These are phyloP conservation scores for Darevskia mixta DNA, from an alignment of 2,797 vertebrate species.

Conservation along the genomic window DNA sequence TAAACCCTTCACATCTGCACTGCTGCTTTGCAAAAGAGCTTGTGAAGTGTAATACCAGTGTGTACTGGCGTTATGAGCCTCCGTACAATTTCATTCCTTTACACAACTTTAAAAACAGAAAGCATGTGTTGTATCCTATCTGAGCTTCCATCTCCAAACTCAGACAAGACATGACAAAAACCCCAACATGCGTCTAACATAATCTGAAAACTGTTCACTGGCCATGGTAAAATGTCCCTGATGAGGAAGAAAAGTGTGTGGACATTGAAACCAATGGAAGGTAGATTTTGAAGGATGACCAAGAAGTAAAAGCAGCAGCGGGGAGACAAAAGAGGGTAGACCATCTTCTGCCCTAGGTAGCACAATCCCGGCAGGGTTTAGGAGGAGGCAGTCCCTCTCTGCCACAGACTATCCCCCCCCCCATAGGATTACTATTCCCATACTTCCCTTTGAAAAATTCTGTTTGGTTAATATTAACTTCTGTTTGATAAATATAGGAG, in stretches of 20 bases:
- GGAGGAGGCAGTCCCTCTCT: no score
- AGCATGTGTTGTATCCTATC: no score
- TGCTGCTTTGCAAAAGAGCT: neutral
- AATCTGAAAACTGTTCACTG: neutral
- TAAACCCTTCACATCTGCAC: accelerated
- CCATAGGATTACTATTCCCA: neutral
- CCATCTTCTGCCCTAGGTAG: no score
- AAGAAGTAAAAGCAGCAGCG: no score
- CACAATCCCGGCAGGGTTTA: no score
- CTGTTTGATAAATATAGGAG: no score
- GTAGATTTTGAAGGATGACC: no score
- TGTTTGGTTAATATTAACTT: no score
- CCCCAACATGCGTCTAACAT: neutral
- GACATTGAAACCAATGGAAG: no score
- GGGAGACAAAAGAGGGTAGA: no score
- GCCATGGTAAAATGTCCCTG: neutral
- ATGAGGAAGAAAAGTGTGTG: no score
- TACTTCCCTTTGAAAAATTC: neutral
- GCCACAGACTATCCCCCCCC: no score
- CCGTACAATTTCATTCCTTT: neutral
- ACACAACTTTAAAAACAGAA: neutral
- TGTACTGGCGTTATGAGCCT: neutral
- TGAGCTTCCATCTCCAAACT: neutral
- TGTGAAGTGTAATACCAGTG: neutral
- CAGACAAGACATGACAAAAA: neutral